Percentiles rank a stretch among this genome's conserved stretches.
These are phyloP conservation scores for Melipona beecheii DNA, from an alignment of 2,888 invertebrate genomes.

Conservation along the genomic window DNA sequence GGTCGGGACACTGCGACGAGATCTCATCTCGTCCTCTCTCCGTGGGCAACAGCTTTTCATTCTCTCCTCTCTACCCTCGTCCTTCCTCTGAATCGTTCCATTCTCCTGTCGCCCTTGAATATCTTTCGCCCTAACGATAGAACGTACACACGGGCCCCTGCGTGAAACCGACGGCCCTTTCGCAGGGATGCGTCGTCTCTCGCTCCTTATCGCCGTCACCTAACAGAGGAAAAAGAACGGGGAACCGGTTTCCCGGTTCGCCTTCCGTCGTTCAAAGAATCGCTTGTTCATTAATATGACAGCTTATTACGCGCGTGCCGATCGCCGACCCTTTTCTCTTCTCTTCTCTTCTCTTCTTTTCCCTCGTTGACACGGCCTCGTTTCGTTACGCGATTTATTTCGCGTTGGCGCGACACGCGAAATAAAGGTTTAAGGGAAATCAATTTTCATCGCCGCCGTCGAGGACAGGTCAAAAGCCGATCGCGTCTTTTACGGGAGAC, in stretches of 20 bases:
- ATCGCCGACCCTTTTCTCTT: not conserved
- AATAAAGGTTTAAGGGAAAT: not conserved
- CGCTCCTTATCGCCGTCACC: constrained; percentile 57
- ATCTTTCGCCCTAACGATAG: constrained; percentile 62
- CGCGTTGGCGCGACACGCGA: not conserved
- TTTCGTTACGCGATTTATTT: not conserved
- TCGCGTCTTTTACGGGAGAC: not conserved
- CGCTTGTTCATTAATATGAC: constrained; percentile 52
- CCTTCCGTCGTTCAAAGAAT: constrained; percentile 28
- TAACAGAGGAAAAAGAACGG: constrained; percentile 39
- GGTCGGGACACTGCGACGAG: constrained; percentile 72
- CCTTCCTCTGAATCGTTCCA: constrained; percentile 25
- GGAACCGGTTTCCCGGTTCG: constrained; percentile 58
- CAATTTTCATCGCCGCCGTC: not conserved
- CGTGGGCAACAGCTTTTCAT: constrained; percentile 43
- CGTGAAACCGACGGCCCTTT: constrained; percentile 40
- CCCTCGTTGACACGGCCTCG: not conserved
- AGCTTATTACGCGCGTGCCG: constrained; percentile 43
- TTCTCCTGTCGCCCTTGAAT: constrained; percentile 65
- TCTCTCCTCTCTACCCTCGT: constrained; percentile 27
- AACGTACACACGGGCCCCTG: constrained; percentile 36
- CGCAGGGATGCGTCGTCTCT: constrained; percentile 48
- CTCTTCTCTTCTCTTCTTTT: not conserved
- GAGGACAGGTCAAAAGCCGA: not conserved
- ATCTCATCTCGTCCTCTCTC: constrained; percentile 55